Evolutionary conservation across 2,113 vertebrate genomes (phyloP).

Genomic region (Leiothrix lutea): DNA sequence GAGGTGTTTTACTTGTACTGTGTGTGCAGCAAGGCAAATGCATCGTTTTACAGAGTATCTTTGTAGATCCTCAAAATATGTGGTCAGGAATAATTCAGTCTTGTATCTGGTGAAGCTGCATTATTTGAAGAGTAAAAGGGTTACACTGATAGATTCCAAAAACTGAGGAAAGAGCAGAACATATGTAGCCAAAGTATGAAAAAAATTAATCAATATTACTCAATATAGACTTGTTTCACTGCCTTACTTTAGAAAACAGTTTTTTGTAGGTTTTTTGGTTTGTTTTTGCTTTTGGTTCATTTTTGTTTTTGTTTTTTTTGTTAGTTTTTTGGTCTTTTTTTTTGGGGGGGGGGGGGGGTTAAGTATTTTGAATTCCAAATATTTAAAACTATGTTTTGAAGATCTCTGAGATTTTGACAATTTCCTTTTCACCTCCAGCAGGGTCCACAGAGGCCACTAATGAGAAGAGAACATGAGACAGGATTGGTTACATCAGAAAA

Average conservation of each 20-base stretch:
- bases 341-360: too few relatives aligned
- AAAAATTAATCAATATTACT: neutral
- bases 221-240: neutral
- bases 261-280: neutral
- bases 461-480: neutral
- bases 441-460: neutral
- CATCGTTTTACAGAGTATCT: neutral
- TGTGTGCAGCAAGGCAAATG: neutral
- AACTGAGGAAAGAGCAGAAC: neutral
- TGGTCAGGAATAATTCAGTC: neutral
- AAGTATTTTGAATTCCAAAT: neutral
- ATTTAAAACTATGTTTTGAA: neutral
- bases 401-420: neutral
- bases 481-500: neutral
- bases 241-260: neutral
- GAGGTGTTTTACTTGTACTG: neutral
- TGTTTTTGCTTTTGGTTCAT: too few relatives aligned
- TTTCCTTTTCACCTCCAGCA: neutral
- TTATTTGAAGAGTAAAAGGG: neutral
- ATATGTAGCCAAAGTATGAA: neutral
- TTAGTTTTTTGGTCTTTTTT: neutral
- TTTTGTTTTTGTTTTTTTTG: too few relatives aligned
- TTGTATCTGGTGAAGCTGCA: neutral
- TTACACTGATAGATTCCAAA: neutral
- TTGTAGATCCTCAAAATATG: neutral